Base-by-base conservation (phyloP, 2,797 vertebrate genomes). In the Rhinogobio ventralis region DNA sequence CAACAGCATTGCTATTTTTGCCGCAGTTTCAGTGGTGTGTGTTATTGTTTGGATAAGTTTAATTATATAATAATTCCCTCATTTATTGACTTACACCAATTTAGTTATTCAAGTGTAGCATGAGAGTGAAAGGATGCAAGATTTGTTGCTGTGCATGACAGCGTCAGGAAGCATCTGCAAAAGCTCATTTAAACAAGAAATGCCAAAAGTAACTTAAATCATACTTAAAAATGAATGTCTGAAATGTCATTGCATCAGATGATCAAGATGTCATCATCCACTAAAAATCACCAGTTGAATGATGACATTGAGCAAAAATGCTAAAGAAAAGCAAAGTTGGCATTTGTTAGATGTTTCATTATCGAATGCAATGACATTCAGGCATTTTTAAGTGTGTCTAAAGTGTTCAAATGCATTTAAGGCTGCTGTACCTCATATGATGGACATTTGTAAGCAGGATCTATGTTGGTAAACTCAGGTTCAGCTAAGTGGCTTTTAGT, bases 401-500 rank as follows among this genome's bases (percentile, higher is more conserved):
- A 68, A 66, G 28, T 36, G 64, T 68, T 14, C 9, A 2, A 60
- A 1, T 17, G 28, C 53, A 49, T 71, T 73, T 62, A 15, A 7
- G 25, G 2, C 28, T 3, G 13, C 36, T 42, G 23, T 36, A 4
- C 10, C 11, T 57, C 23, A 25, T 28, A 20, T 81, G 66, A 81
- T 42, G 15, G 42, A 72, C 25, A 28, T 42, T 45, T 60, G 51
- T 15, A 33, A 30, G 67, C 55, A 25, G n/a, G 17, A 10, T 13
- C 20, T 64, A 10, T 82, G 55, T 73, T 81, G 13, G n/a, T 46
- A 82, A 72, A 80, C 78, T 67, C 55, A 46, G 46, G 25, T 62
- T 73, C 36, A 62, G 25, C 81, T 82, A 73, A 74, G 81, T 74
- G 81, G 45, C 81, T 64, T 82, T 82, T 82, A 74, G 39, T 82